A percentile compares a stretch with the other conserved stretches of the same genome.
Conservation (phyloP, 2,113 vertebrate species). For the Capricornis sumatraensis region DNA sequence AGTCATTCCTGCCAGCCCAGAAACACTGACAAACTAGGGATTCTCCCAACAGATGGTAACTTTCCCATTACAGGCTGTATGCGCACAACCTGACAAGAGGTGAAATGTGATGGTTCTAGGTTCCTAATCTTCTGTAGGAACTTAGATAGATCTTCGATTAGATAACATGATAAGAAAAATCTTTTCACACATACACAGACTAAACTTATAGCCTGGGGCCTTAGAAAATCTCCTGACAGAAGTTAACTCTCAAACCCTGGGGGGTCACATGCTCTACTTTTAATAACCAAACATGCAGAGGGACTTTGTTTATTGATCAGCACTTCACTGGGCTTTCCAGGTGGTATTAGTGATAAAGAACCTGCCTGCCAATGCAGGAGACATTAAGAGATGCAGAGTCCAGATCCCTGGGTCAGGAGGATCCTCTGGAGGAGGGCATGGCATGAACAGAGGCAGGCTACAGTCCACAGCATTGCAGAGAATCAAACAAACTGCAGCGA, state of each 20-base stretch:
- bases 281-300: neutral
- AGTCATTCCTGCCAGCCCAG: neutral
- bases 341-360: neutral
- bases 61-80: accelerated
- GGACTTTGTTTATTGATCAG: neutral
- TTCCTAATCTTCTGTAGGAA: neutral
- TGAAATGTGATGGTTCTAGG: neutral
- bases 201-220: neutral
- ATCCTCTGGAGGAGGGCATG: neutral
- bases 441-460: neutral
- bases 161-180: neutral
- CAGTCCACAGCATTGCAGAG: neutral
- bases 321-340: neutral
- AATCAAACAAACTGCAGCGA: neutral
- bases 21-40: neutral
- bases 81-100: neutral
- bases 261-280: neutral
- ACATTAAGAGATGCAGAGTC: neutral
- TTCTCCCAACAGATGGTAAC: neutral
- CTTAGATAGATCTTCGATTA: neutral
- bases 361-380: neutral
- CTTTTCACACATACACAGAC: neutral
- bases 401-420: neutral
- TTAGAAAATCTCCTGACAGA: neutral
- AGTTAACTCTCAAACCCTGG: neutral